phyloP scores from a whole-genome alignment of 1,140 invertebrate genomes.

The Nixonia krombeini region DNA sequence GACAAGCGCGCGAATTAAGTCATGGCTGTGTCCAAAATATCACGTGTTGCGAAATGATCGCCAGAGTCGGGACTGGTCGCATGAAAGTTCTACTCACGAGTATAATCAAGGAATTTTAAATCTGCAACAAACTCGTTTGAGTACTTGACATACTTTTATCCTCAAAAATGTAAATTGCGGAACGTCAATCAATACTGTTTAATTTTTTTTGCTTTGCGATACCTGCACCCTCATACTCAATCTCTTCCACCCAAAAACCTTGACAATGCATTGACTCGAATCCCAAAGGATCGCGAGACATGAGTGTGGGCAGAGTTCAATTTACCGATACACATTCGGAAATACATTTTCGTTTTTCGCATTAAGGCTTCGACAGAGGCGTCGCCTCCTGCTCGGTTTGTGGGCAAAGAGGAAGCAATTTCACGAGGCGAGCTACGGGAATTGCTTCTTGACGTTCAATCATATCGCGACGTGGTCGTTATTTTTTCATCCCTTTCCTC shows the following conservation, averaged over 20 bases:
- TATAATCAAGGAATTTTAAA: background rate
- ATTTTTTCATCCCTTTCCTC: too few relatives aligned
- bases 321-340: slow-evolving; percentile 61
- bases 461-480: slow-evolving; percentile 6
- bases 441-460: slow-evolving; percentile 45
- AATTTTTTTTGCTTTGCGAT: too few relatives aligned
- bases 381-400: slow-evolving; percentile 31
- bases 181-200: too few relatives aligned
- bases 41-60: slow-evolving; percentile 6
- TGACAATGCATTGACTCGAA: slow-evolving; percentile 40
- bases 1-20: slow-evolving; percentile 61
- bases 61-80: too few relatives aligned
- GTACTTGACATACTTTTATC: too few relatives aligned
- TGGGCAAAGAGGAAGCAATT: slow-evolving; percentile 62
- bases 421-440: slow-evolving; percentile 49
- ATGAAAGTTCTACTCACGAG: too few relatives aligned
- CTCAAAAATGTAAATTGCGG: too few relatives aligned
- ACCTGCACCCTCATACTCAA: too few relatives aligned
- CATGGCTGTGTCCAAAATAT: slow-evolving; percentile 22
- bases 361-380: slow-evolving; percentile 47
- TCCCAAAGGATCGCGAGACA: slow-evolving; percentile 44
- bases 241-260: slow-evolving; percentile 19
- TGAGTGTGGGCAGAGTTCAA: slow-evolving; percentile 57
- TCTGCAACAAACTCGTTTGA: too few relatives aligned
- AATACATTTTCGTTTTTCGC: slow-evolving; percentile 64